Conservation (phyloP, 2,888 invertebrate genomes). For the Macaria liturata region DNA sequence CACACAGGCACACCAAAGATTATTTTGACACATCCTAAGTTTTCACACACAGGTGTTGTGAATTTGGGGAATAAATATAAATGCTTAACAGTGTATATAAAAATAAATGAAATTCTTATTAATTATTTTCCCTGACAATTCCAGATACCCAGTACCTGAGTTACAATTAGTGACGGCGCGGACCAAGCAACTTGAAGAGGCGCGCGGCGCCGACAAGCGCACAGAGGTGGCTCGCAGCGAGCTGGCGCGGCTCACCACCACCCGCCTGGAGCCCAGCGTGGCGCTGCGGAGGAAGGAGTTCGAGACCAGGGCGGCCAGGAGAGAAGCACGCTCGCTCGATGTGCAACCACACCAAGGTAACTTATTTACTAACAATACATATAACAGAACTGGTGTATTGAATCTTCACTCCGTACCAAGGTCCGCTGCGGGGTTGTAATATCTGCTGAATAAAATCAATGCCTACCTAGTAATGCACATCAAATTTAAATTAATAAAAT, state of each 20-base stretch:
- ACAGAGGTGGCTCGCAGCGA: constrained; percentile 88
- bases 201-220: constrained; percentile 85
- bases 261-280: constrained; percentile 89
- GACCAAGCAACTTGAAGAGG: constrained; percentile 88
- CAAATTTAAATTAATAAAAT: too few species aligned
- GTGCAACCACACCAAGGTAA: constrained; percentile 73
- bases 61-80: too few species aligned
- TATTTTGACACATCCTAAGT: too few species aligned
- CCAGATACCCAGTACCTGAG: constrained; percentile 73
- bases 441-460: too few species aligned
- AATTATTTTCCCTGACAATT: not conserved
- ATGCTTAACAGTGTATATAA: too few species aligned
- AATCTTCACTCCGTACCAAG: too few species aligned
- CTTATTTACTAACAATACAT: not conserved
- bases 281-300: constrained; percentile 88
- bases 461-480: too few species aligned
- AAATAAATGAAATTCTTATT: too few species aligned
- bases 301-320: constrained; percentile 80
- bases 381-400: not conserved
- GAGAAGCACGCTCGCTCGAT: constrained; percentile 74
- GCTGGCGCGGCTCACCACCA: constrained; percentile 85
- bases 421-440: too few species aligned
- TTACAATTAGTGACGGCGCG: constrained; percentile 89
- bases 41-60: too few species aligned
- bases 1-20: too few species aligned